Evolutionary conservation across 2,888 invertebrate species (phyloP), one percentile per base, ranked within the genome.

Genomic region (Leptinotarsa peninsularis): DNA sequence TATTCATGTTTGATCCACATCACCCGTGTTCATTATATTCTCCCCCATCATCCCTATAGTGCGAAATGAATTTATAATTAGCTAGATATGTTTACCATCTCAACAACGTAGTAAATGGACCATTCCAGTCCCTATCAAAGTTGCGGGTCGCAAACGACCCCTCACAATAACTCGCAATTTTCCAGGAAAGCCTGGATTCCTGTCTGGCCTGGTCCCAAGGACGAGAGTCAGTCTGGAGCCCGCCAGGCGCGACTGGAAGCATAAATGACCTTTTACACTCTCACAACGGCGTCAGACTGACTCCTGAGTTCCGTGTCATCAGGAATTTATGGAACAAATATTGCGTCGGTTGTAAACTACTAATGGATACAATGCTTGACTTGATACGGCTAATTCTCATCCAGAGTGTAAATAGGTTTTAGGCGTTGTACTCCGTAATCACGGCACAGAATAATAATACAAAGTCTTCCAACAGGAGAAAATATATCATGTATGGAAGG

Each of bases 201-300:
- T 63, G 54, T 43, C 70, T 56, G 70, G 70, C 56, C 49, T 49
- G 15, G 58, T 70, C n/a, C 70, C 70, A 70, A 70, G 70, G 70
- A 70, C 70, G 49, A 33, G 43, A 33, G 66, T 14, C 18, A 52
- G 23, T 52, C 33, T 49, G 71, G 67, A 72, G 75, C 70, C 76
- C 49, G 70, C 66, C 76, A n/a, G 76, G 66, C 76, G 71, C 33
- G 68, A 50, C 7, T 23, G 27, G 52, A 66, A 49, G 70, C 67
- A 73, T 69, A 76, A 73, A 70, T 66, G 66, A 71, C 71, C 63
- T 50, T 21, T 63, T 18, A 27, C 33, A n/a, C 2, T 63, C n/a
- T 71, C 33, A 71, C 63, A 50, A 63, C 18, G 71, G 71, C 71
- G 71, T 63, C 71, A 52, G 71, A 60, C 71, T 18, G 52, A 18